A percentile compares a stretch with the other conserved stretches of the same genome.
These are phyloP conservation scores for Danaus plexippus DNA, from an alignment of 1,140 invertebrate genomes.

Conservation along the genomic window DNA sequence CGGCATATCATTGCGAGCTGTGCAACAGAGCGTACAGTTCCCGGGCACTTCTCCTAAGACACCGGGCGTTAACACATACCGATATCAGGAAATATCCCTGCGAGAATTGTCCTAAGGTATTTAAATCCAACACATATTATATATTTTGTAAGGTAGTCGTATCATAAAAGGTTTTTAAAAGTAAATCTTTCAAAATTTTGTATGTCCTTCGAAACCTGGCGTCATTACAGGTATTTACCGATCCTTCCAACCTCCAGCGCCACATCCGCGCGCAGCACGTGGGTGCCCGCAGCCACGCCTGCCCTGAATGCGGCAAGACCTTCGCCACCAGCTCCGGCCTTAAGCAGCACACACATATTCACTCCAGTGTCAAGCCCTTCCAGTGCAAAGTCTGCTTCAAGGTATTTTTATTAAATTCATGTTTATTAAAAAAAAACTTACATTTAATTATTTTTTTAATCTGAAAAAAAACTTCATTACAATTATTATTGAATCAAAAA, in stretches of 20 bases:
- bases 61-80: constrained; percentile 85
- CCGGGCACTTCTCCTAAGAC: constrained; percentile 85
- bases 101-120: constrained; percentile 92
- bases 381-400: constrained; percentile 93
- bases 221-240: constrained; percentile 87
- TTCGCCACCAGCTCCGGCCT: constrained; percentile 97
- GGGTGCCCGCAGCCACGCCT: constrained; percentile 94
- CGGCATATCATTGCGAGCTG: constrained; percentile 87
- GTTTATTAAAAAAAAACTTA: constrained; percentile 1
- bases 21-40: constrained; percentile 89
- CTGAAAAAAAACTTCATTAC: background rate
- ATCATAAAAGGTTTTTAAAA: constrained; percentile 2
- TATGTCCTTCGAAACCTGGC: constrained; percentile 61
- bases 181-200: constrained; percentile 21
- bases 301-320: constrained; percentile 97
- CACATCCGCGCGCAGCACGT: constrained; percentile 96
- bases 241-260: constrained; percentile 95
- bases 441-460: background rate
- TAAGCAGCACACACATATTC: constrained; percentile 99
- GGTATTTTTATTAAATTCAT: constrained; percentile 42
- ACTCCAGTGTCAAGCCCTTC: constrained; percentile 98
- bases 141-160: background rate
- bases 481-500: constrained; percentile 7
- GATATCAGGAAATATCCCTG: constrained; percentile 88
- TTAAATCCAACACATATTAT: too few species aligned